Evolutionary conservation across 2,113 vertebrate species (phyloP), one percentile per base, ranked within the genome.

Genomic region (Cyprinus carpio): DNA sequence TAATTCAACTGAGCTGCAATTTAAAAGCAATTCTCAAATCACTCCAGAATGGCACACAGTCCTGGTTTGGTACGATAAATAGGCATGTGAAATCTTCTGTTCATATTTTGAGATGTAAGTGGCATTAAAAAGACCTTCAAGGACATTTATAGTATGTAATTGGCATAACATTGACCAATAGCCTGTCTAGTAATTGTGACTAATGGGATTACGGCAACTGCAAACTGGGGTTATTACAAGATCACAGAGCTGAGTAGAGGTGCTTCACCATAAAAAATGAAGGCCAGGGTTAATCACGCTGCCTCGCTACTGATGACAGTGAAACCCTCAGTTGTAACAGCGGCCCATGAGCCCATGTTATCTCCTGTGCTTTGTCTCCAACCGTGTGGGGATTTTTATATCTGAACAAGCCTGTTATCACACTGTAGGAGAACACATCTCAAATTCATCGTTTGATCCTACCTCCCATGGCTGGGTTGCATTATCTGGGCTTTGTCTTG

Each of bases 391-490:
- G 62, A 46, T 67, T 81, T 65, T 67, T 40, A 31, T 81, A 69
- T 69, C 60, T 46, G 15, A 34, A 67, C 18, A 80, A 27, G 67
- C 23, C 27, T 40, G 43, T 25, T 40, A 78, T 78, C 49, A 79
- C 29, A 31, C 64, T 37, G 40, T 46, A 58, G 1, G 25, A 60
- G 6, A 40, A 58, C 15, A 20, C 71, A 64, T 49, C 51, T 43
- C 15, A 6, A 20, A 49, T 72, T 15, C 25, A 72, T n/a, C 8
- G 18, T 10, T 83, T 29, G 37, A 80, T 92, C 96, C 93, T 99
- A 99, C 98, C 97, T 99, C 95, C 96, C 97, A 99, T 91, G 96
- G 96, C 0, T 94, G 97, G 85, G 90, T 91, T 49, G 94, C 93
- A 75, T 96, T 95, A 88, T 94, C 95, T 69, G 96, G 94, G 88